Evolutionary conservation across 2,888 invertebrate genomes (phyloP).

Genomic region (Hypolimnas misippus): DNA sequence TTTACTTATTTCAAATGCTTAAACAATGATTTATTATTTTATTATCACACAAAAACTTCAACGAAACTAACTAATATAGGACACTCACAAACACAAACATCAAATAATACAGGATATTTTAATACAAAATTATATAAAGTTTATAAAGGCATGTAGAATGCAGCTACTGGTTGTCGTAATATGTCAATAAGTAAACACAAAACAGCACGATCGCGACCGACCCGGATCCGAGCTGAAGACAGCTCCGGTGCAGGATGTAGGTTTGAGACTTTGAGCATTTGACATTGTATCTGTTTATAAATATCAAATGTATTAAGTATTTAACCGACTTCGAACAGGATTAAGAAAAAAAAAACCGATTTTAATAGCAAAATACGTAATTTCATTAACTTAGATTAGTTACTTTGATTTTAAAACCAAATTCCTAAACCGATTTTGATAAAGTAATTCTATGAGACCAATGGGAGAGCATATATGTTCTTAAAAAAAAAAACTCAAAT

Average conservation of each 20-base stretch:
- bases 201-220: constrained; percentile 25
- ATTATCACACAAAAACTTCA: no score
- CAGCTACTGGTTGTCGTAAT: constrained; percentile 12
- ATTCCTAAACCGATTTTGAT: no score
- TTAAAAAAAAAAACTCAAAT: no score
- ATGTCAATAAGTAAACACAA: constrained; percentile 20
- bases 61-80: no score
- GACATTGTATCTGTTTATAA: constrained; percentile 13
- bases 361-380: no score
- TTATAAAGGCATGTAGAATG: not conserved
- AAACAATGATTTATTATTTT: no score
- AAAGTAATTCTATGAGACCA: no score
- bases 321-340: not conserved
- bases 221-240: constrained; percentile 23
- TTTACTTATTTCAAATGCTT: no score
- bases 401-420: no score
- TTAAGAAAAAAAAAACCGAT: no score
- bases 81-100: not conserved
- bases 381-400: no score
- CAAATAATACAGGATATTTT: not conserved
- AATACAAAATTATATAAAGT: not conserved
- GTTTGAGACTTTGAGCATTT: constrained; percentile 10
- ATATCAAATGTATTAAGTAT: not conserved
- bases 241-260: constrained; percentile 24
- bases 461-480: no score